Base-by-base conservation (phyloP, 2,888 invertebrate genomes). In the Callinectes sapidus region DNA sequence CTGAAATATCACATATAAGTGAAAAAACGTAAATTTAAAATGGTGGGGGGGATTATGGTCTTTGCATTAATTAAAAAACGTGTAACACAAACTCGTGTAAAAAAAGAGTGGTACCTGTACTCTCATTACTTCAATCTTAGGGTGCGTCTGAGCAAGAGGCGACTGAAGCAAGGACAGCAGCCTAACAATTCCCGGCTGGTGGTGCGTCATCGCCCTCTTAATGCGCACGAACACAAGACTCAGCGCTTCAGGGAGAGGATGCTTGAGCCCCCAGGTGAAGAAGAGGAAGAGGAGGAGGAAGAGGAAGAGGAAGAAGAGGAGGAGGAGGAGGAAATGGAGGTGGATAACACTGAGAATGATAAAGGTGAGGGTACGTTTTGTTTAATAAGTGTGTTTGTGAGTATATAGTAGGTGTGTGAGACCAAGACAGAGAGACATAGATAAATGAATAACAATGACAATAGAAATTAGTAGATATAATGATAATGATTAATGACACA, bases 81-180 rank as follows among this genome's bases (percentile, higher is more conserved):
- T n/a, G n/a, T n/a, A n/a, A n/a, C n/a, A n/a, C n/a, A n/a, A n/a
- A n/a, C n/a, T n/a, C n/a, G n/a, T n/a, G n/a, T n/a, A n/a, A n/a
- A n/a, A n/a, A n/a, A n/a, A n/a, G n/a, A n/a, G n/a, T n/a, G n/a
- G n/a, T n/a, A n/a, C n/a, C n/a, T n/a, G n/a, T 66, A 39, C 8
- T 35, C 28, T 35, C 35, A 55, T 18, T n/a, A 61, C 18, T 91
- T 13, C 32, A 39, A 14, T 8, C 18, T 14, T 95, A 97, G 99
- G 92, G 99, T 99, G 93, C 97, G 99, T 6, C 96, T 99, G 93
- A 99, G 98, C 95, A 99, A 99, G 96, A 97, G 99, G 23, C 97
- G 99, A 90, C 98, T 98, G 89, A 97, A 98, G 95, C 96, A 96
- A 92, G 97, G 97, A 1, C 97, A 97, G 94, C 97, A 96, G 93